Evolutionary conservation across 2,113 vertebrate species (phyloP), one percentile per base, ranked within the genome.

Genomic region (Hippopotamus amphibius): DNA sequence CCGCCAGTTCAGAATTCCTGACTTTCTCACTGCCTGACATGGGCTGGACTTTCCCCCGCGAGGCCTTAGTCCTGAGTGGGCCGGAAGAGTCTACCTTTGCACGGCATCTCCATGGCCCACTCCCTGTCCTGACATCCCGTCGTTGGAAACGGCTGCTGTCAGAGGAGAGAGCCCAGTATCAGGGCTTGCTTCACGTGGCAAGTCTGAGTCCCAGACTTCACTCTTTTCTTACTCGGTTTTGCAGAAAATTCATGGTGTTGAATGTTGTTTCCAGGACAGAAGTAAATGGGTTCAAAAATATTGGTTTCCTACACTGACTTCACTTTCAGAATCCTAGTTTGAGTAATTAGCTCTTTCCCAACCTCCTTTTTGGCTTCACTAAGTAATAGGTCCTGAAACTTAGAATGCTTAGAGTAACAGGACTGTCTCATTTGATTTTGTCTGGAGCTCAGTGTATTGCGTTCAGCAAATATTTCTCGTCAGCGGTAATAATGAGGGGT

Each of bases 71-170:
- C 55, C 21, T 4, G 7, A 2, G 0, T 22, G 66, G 43, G 41
- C 4, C 2, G 0, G 5, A 21, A 37, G n/a, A 0, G 63, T 50
- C 37, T 80, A 5, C 41, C 26, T 71, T 12, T 7, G 7, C 19
- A 4, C 1, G 4, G 37, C 1, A 0, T 37, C 28, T 19, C 61
- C 65, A 19, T 12, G 7, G 66, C 9, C 30, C 3, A 0, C 55
- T 57, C 15, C 0, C 2, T 1, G 28, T 43, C 59, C 16, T 4
- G 5, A 11, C 21, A 3, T 79, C 79, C 53, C 1, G 0, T 57
- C 48, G 0, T 9, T 16, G 21, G 48, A 90, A 57, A 11, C 7
- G 0, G 16, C 55, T 24, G 24, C 28, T 72, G 48, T n/a, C 43
- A 17, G 53, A 61, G 8, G 26, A n/a, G n/a, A 4, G 14, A 8